phyloP scores from a whole-genome alignment of 2,888 invertebrate species.

The Lepidocyrtinus sp. region DNA sequence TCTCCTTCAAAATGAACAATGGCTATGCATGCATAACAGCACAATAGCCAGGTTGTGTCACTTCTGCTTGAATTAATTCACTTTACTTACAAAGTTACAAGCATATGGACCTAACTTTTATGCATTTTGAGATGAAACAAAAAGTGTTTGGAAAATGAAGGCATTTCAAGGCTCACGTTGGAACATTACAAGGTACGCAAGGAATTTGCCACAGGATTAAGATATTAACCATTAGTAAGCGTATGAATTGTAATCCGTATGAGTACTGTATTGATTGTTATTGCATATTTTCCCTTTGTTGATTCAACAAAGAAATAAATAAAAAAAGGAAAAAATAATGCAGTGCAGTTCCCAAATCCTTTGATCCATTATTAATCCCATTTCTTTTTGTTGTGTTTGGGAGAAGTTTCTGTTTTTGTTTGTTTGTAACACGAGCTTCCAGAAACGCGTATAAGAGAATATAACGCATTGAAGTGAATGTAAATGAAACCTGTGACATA shows the following conservation, averaged over 20 bases:
- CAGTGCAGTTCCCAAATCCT: slow-evolving; percentile 57
- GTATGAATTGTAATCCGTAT: too few species aligned
- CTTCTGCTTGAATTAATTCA: too few species aligned
- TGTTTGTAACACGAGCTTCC: slow-evolving; percentile 43
- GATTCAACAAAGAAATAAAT: not conserved
- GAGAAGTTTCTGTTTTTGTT: slow-evolving; percentile 17
- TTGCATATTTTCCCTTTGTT: not conserved
- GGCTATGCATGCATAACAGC: not conserved
- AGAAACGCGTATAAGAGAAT: slow-evolving; percentile 25
- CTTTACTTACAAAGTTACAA: too few species aligned
- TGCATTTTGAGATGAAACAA: not conserved
- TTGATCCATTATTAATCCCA: slow-evolving; percentile 57
- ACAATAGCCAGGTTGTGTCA: not conserved
- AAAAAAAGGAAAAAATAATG: slow-evolving; percentile 32
- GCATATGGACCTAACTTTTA: too few species aligned
- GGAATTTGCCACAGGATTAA: too few species aligned
- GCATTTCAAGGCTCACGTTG: not conserved
- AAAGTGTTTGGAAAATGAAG: not conserved
- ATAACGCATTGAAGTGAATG: not conserved
- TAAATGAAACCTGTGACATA: not conserved
- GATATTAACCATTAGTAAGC: too few species aligned
- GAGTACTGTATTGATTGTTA: not conserved
- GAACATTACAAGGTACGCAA: too few species aligned
- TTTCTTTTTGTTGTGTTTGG: slow-evolving; percentile 28
- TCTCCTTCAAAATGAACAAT: not conserved